A percentile compares a stretch with the other conserved stretches of the same genome.
phyloP scores from a whole-genome alignment of 2,888 invertebrate species.

The Euzophera pinguis region DNA sequence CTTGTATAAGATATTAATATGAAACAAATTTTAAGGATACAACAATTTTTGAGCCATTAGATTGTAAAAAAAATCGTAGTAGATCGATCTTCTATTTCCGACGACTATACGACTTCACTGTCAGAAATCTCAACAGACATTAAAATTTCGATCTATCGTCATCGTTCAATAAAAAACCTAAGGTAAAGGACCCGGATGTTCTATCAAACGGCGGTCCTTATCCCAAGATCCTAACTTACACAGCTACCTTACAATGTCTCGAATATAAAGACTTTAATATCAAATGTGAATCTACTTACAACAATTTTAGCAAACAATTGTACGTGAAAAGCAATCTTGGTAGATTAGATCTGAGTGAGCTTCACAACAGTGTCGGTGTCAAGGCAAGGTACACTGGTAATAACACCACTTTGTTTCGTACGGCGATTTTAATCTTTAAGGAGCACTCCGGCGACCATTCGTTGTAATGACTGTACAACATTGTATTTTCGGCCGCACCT shows the following conservation, averaged over 20 bases:
- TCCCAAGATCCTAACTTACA: neutral
- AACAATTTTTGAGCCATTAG: no score
- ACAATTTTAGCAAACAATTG: conserved; percentile 7
- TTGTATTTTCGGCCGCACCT: neutral
- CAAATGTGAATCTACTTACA: conserved; percentile 7
- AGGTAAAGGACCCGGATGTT: conserved; percentile 10
- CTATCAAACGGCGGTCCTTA: neutral
- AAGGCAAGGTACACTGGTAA: conserved; percentile 7
- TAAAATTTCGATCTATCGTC: neutral
- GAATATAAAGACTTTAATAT: neutral
- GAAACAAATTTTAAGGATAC: no score
- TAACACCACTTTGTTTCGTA: conserved; percentile 7
- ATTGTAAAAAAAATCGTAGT: no score
- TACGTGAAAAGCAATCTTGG: conserved; percentile 7
- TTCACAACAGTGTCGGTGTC: conserved; percentile 4
- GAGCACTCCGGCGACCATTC: neutral
- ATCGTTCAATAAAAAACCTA: neutral
- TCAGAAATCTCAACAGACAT: neutral
- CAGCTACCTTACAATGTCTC: neutral
- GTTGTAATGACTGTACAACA: neutral
- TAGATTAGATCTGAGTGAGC: conserved; percentile 3
- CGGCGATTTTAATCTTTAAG: conserved; percentile 4
- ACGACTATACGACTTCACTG: no score
- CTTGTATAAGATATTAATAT: no score
- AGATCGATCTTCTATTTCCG: no score